These are phyloP conservation scores for Sebastes flavidus DNA, from an alignment of 2,797 vertebrate genomes.

Conservation along the genomic window DNA sequence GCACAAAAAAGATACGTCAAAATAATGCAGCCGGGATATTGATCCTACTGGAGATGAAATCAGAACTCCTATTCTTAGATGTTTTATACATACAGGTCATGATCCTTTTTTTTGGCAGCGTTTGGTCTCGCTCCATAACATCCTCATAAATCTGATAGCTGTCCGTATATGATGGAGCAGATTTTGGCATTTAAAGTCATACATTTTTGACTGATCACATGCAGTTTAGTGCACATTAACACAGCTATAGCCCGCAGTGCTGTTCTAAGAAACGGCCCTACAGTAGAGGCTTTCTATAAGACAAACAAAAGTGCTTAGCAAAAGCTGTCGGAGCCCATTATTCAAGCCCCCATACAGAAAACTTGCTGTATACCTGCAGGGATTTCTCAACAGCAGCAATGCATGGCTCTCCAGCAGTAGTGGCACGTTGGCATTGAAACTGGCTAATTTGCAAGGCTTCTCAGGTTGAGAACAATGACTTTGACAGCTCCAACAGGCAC, in stretches of 20 bases:
- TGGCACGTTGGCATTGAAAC: constrained; percentile 66
- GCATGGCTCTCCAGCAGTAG: constrained; percentile 36
- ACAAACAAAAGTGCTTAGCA: constrained; percentile 52
- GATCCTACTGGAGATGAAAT: constrained; percentile 25
- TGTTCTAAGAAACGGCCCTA: not conserved
- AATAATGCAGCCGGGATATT: constrained; percentile 15
- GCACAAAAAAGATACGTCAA: constrained; percentile 10
- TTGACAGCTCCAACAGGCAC: constrained; percentile 77
- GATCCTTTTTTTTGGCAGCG: not conserved
- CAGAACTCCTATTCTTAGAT: not conserved
- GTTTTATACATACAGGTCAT: constrained; percentile 16
- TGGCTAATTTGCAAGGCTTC: constrained; percentile 75
- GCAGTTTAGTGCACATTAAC: not conserved
- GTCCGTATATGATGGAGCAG: not conserved
- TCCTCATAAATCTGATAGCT: not conserved
- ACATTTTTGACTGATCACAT: constrained; percentile 1
- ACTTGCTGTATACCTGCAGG: constrained; percentile 49
- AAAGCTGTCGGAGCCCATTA: constrained; percentile 56
- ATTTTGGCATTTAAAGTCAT: not conserved
- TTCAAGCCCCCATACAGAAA: constrained; percentile 32
- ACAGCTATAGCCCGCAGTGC: not conserved
- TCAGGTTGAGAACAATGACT: constrained; percentile 78
- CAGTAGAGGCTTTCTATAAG: constrained; percentile 6
- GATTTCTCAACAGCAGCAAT: constrained; percentile 51
- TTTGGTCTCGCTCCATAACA: not conserved